Evolutionary conservation across 2,888 invertebrate species (phyloP).

Genomic region (Conops quadrifasciatus): DNA sequence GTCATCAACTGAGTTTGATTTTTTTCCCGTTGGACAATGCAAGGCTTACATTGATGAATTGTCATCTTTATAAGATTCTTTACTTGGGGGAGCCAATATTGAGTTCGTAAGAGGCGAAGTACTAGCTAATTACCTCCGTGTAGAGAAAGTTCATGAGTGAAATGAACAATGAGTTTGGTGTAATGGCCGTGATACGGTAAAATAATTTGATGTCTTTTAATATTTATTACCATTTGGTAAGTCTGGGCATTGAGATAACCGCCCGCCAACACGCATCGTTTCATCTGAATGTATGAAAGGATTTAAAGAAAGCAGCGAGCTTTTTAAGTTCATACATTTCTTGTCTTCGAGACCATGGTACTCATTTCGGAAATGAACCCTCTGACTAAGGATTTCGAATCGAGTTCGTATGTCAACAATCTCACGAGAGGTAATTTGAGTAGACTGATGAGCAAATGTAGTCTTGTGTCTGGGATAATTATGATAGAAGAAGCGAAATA

Average conservation of each 20-base stretch:
- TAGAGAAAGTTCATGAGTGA: background rate
- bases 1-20: too few relatives aligned
- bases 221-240: background rate
- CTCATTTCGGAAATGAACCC: background rate
- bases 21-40: background rate
- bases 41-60: slow-evolving; percentile 18
- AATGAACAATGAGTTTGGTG: background rate
- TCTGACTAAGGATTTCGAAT: background rate
- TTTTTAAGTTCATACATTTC: background rate
- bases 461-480: background rate
- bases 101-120: slow-evolving; percentile 29
- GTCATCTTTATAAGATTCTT: background rate
- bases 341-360: background rate
- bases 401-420: background rate
- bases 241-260: slow-evolving; percentile 8
- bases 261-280: slow-evolving; percentile 23
- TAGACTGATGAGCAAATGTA: background rate
- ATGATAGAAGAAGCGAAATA: too few relatives aligned
- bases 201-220: background rate
- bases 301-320: slow-evolving; percentile 31
- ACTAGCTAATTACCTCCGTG: background rate
- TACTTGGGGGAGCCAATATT: background rate
- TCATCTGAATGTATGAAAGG: slow-evolving; percentile 31
- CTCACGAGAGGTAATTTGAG: background rate
- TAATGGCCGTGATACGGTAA: background rate